phyloP scores from a whole-genome alignment of 2,113 vertebrate species.

The Oenanthe oenanthe region DNA sequence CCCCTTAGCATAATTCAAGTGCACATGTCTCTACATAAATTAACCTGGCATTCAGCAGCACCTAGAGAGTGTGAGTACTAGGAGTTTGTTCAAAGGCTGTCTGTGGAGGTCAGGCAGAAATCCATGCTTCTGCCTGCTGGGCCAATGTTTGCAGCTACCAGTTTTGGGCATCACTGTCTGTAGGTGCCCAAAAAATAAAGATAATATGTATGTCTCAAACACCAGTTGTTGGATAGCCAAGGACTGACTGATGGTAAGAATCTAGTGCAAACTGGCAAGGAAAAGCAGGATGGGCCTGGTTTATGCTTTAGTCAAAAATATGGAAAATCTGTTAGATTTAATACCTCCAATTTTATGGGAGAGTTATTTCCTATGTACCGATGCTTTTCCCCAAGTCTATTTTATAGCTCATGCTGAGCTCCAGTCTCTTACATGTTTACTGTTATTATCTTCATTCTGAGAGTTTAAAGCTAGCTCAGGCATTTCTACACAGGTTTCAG shows the following conservation, averaged over 20 bases:
- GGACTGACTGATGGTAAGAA: neutral
- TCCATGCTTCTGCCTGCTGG: neutral
- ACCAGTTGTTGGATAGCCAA: neutral
- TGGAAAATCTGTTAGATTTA: neutral
- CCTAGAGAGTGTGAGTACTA: neutral
- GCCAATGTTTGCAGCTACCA: neutral
- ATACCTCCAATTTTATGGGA: neutral
- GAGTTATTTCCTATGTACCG: neutral
- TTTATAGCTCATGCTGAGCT: neutral
- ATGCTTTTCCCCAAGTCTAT: neutral
- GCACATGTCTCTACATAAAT: neutral
- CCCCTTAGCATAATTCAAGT: neutral
- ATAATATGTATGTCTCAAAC: fast-evolving
- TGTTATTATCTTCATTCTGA: neutral
- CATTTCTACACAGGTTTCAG: neutral
- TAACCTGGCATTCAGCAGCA: neutral
- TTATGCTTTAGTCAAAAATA: neutral
- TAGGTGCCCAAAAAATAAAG: neutral
- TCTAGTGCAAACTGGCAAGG: neutral
- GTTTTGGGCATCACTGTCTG: neutral
- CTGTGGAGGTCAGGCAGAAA: neutral
- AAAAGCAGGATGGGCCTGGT: too few species aligned
- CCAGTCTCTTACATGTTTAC: neutral
- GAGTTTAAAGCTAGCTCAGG: neutral
- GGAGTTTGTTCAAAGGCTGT: neutral